Base-by-base conservation (phyloP, 2,888 invertebrate genomes). In the Spisula subtruncata region DNA sequence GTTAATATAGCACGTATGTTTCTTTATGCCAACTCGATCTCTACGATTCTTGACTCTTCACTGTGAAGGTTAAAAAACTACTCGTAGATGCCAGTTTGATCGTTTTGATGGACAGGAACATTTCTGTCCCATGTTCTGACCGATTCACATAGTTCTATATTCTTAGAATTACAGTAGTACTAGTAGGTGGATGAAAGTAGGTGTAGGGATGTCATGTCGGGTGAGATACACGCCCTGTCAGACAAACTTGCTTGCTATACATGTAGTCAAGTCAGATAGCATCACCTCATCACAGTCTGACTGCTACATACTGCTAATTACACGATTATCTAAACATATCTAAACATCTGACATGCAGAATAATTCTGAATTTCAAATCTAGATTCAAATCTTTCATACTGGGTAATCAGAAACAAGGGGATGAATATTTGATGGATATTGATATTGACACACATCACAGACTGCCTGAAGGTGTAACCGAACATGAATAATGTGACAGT, bases 41-140 rank as follows among this genome's bases (percentile, higher is more conserved):
- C 75, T 1, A 75, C 75, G 25, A 75, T 75, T 32, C 29, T 32
- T 35, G 75, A 32, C 32, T 75, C 75, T 75, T 35, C 71, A 71
- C 16, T 18, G 12, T 25, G 75, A 32, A 75, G 75, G 32, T 35
- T 32, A 35, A 75, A 71, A 75, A 75, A 20, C 32, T 25, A 35
- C 75, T 75, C 35, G 29, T 16, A 16, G 32, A 75, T 32, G 75
- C 75, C 32, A 35, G 20, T 35, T 75, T 32, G 75, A 75, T 75
- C 35, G 75, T 35, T 75, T 32, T 75, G 75, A 75, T 75, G 25
- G 75, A 35, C 75, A 32, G 75, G 75, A 75, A 75, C 75, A 75
- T 75, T 75, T 75, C 75, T 75, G 75, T 75, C 75, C 12, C 8
- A 75, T 75, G 75, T 75, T 75, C 75, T 75, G 75, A 75, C 75